Evolutionary conservation across 2,888 invertebrate genomes (phyloP).

Genomic region (Heliconius charithonia): DNA sequence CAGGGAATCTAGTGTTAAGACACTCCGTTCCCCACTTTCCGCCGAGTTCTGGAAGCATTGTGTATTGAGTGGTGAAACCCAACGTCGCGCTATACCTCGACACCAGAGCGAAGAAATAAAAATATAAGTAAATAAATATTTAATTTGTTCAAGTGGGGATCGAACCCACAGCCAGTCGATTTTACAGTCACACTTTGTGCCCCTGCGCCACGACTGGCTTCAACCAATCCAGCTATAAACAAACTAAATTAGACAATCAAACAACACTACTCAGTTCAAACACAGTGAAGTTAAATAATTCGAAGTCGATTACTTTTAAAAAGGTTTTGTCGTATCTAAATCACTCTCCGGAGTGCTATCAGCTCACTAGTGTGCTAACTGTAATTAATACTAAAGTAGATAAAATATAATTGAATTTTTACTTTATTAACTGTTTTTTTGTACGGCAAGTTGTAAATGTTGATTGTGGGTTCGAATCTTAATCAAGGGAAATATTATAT

Average conservation of each 20-base stretch:
- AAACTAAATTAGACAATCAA: slow-evolving; percentile 16
- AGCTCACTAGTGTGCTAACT: slow-evolving; percentile 53
- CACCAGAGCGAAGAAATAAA: too few relatives aligned
- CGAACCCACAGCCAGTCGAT: too few relatives aligned
- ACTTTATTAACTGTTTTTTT: not conserved
- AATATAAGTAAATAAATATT: too few relatives aligned
- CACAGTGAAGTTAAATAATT: slow-evolving; percentile 33
- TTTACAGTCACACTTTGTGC: too few relatives aligned
- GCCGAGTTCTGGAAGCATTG: too few relatives aligned
- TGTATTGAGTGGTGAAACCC: too few relatives aligned
- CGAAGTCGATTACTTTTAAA: slow-evolving; percentile 66
- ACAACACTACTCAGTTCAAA: slow-evolving; percentile 1
- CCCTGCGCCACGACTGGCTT: too few relatives aligned
- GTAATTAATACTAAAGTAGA: slow-evolving; percentile 62
- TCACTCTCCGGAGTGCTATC: slow-evolving; percentile 46
- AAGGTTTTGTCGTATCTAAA: slow-evolving; percentile 50
- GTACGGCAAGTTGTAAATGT: not conserved
- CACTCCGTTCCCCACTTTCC: too few relatives aligned
- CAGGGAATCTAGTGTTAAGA: too few relatives aligned
- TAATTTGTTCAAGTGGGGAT: too few relatives aligned
- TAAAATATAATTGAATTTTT: not conserved
- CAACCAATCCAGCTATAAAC: not conserved
- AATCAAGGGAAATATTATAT: not conserved
- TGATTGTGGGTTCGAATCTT: not conserved
- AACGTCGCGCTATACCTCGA: too few relatives aligned